Conservation (phyloP, 2,113 vertebrate genomes). For the Columbina picui region DNA sequence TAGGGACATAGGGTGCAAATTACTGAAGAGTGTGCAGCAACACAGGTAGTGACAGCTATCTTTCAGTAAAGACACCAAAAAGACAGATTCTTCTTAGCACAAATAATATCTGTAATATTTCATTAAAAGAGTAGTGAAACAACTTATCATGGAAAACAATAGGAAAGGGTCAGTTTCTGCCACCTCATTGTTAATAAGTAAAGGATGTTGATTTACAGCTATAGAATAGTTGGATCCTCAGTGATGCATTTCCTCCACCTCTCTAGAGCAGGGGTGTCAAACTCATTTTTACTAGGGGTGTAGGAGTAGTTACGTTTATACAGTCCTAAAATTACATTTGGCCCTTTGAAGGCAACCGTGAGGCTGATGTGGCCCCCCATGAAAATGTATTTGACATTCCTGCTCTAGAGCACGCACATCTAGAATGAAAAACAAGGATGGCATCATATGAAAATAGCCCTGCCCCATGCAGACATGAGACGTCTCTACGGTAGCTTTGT, state of each 20-base stretch:
- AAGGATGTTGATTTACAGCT: not conserved
- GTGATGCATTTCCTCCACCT: not conserved
- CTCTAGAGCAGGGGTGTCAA: not conserved
- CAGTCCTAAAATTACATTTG: too few relatives aligned
- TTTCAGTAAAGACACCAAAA: not conserved
- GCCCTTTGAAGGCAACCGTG: too few relatives aligned
- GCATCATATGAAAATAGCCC: not conserved
- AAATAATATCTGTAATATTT: not conserved
- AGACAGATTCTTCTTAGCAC: not conserved
- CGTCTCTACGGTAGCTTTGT: not conserved
- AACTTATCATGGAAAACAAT: not conserved
- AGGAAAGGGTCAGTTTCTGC: not conserved
- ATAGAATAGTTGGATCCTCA: not conserved
- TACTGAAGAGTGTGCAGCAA: not conserved
- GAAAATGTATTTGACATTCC: too few relatives aligned
- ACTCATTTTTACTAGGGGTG: too few relatives aligned
- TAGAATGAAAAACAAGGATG: not conserved
- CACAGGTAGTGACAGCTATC: not conserved
- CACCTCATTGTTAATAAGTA: not conserved
- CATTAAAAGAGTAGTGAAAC: not conserved
- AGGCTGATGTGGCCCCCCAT: too few relatives aligned
- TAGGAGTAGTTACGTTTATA: too few relatives aligned
- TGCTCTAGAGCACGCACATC: not conserved
- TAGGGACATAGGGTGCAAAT: not conserved
- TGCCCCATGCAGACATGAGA: fast-evolving